Evolutionary conservation across 2,797 vertebrate genomes (phyloP).

Genomic region (Enteromius afrohamiltoni): DNA sequence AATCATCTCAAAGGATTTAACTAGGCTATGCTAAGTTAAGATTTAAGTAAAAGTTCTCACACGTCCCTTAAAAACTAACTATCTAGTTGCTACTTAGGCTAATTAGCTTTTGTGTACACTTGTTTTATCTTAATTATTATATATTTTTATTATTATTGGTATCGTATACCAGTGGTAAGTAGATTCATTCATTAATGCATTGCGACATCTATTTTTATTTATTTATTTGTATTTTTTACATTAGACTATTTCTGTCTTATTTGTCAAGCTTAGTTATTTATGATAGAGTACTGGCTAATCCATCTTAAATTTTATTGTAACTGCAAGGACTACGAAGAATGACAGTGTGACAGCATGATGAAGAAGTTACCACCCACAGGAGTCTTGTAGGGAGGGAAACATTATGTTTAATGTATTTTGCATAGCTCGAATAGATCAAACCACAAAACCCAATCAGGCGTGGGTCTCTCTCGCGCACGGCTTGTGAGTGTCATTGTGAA

Average conservation of each 20-base stretch:
- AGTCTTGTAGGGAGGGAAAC: not conserved
- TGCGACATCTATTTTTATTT: not conserved
- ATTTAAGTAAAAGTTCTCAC: not conserved
- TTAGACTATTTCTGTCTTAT: no score
- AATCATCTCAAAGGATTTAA: not conserved
- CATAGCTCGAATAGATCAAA: not conserved
- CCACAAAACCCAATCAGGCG: not conserved
- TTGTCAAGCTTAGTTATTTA: not conserved
- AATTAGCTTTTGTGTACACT: not conserved
- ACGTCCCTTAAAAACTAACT: not conserved
- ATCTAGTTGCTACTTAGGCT: not conserved
- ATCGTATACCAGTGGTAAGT: not conserved
- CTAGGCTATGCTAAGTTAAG: not conserved
- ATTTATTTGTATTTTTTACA: not conserved
- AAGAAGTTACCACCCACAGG: not conserved
- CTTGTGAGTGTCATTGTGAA: not conserved
- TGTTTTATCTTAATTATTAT: not conserved
- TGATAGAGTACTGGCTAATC: not conserved
- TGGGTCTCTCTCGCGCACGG: not conserved
- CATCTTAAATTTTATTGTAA: not conserved
- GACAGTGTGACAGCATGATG: not conserved
- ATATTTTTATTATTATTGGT: not conserved
- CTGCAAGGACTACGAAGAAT: not conserved
- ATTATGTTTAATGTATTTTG: conserved; percentile 13
- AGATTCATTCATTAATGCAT: not conserved